A percentile compares a stretch with the other conserved stretches of the same genome.
These are phyloP conservation scores for Ramphastos sulfuratus DNA, from an alignment of 2,113 vertebrate genomes.

Conservation along the genomic window DNA sequence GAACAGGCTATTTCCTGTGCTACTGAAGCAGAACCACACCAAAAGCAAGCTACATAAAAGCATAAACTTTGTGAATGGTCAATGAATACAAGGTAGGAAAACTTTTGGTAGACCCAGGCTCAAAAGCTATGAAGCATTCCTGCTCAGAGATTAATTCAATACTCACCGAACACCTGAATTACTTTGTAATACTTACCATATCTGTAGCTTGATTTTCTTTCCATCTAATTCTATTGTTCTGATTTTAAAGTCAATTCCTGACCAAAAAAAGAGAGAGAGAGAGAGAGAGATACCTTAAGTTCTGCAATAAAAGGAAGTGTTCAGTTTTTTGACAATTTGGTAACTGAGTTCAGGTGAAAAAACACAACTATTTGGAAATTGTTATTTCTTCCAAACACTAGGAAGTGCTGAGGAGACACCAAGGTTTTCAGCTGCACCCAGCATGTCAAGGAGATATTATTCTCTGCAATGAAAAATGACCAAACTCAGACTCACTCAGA, in stretches of 20 bases:
- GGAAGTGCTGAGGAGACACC: conserved; percentile 33
- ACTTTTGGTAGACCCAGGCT: neutral
- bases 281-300: conserved; percentile 65
- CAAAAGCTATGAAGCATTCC: neutral
- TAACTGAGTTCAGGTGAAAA: neutral
- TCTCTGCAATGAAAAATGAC: neutral
- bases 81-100: neutral
- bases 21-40: neutral
- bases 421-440: neutral
- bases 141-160: neutral
- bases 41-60: neutral
- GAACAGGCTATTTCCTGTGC: neutral
- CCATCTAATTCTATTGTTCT: conserved; percentile 96
- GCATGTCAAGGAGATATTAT: neutral
- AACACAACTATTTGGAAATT: neutral
- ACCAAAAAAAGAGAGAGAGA: conserved; percentile 15
- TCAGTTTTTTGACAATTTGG: neutral
- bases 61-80: neutral
- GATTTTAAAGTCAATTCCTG: conserved; percentile 99
- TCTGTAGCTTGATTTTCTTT: conserved; percentile 98
- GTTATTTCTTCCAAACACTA: conserved; percentile 42
- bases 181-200: conserved; percentile 86
- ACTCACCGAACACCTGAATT: neutral
- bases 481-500: neutral
- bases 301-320: conserved; percentile 8